Percentiles rank a stretch among this genome's conserved stretches.
phyloP scores from a whole-genome alignment of 2,888 invertebrate genomes.

The Beris morrisii region DNA sequence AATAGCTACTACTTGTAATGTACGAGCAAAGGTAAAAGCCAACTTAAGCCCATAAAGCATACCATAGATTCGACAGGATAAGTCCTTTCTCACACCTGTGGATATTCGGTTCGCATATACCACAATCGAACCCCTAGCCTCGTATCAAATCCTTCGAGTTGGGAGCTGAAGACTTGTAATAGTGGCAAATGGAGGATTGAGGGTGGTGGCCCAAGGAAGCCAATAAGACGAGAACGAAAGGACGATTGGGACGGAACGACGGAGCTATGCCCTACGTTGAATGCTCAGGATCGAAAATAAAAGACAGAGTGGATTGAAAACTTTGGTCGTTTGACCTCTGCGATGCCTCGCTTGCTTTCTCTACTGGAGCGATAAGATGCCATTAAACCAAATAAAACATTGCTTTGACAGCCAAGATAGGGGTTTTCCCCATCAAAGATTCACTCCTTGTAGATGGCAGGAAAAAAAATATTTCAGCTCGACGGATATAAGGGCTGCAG shows the following conservation, averaged over 20 bases:
- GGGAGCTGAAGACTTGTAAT: too few species aligned
- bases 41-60: conserved; percentile 28
- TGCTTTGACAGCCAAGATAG: conserved; percentile 38
- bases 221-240: neutral
- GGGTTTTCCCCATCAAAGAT: conserved; percentile 32
- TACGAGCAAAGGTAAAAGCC: conserved; percentile 4
- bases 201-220: neutral
- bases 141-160: too few species aligned
- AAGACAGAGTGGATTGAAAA: conserved; percentile 20
- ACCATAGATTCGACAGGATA: conserved; percentile 12
- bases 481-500: conserved; percentile 26
- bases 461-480: conserved; percentile 14
- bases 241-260: neutral
- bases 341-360: conserved; percentile 8
- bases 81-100: conserved; percentile 21
- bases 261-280: conserved; percentile 13
- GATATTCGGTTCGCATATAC: conserved; percentile 6
- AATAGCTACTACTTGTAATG: neutral
- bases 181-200: too few species aligned
- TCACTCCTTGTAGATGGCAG: conserved; percentile 17
- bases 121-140: too few species aligned
- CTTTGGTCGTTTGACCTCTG: conserved; percentile 27
- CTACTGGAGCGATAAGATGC: conserved; percentile 40
- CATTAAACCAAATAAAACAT: conserved; percentile 40
- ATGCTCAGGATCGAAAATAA: conserved; percentile 15